phyloP scores from a whole-genome alignment of 2,797 vertebrate species.

The Darevskia mixta region DNA sequence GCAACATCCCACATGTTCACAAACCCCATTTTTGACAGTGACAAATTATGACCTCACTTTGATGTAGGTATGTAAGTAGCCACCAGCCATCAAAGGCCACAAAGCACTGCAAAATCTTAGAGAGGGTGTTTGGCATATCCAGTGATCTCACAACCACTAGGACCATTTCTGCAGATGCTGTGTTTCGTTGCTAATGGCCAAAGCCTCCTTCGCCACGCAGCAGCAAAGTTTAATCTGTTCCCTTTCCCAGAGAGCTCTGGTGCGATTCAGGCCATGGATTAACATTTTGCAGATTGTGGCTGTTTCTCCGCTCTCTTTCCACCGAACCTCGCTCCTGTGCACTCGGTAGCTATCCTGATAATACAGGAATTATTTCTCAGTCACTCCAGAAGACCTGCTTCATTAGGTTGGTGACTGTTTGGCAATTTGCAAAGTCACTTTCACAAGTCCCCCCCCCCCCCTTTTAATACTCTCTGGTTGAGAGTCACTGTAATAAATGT shows the following conservation, averaged over 20 bases:
- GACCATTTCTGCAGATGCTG: background rate
- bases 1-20: too few relatives aligned
- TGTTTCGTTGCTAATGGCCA: background rate
- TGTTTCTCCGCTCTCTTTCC: slow-evolving; percentile 47
- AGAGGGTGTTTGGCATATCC: background rate
- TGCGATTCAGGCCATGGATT: slow-evolving; percentile 60
- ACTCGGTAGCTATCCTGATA: slow-evolving; percentile 65
- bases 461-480: slow-evolving; percentile 61
- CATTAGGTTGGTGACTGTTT: slow-evolving; percentile 70
- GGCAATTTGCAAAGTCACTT: slow-evolving; percentile 76
- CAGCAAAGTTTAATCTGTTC: background rate
- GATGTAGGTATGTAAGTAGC: background rate
- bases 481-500: slow-evolving; percentile 67
- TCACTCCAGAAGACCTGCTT: slow-evolving; percentile 69
- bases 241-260: slow-evolving; percentile 28
- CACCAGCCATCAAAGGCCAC: background rate
- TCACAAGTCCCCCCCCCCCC: slow-evolving; percentile 54
- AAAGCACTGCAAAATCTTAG: background rate
- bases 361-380: slow-evolving; percentile 66
- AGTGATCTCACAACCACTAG: background rate
- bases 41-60: background rate
- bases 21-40: background rate
- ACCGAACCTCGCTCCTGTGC: slow-evolving; percentile 62
- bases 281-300: slow-evolving; percentile 61
- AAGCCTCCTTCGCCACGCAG: background rate